Evolutionary conservation across 2,888 invertebrate species (phyloP), one percentile per base, ranked within the genome.

Genomic region (Galerucella nymphaeae): DNA sequence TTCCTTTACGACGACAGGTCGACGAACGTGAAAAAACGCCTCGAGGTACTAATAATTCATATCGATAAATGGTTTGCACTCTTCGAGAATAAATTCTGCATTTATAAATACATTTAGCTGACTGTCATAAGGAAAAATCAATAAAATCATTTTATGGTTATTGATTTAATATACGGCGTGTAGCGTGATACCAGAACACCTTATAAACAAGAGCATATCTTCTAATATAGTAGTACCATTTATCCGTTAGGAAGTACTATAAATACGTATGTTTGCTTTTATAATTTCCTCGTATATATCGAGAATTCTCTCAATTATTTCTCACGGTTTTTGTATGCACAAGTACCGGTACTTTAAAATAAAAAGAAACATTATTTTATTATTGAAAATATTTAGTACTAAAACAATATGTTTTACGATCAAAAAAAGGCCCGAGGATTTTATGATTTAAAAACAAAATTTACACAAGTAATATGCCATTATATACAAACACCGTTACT

Each of bases 1-100:
- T 68, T 68, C 8, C 59, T 68, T 18, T 41, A 48, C 48, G 48
- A n/a, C 48, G n/a, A 4, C 38, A 50, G 72, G 75, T 73, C 72
- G 68, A 71, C 73, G 73, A 70, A 75, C 73, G 71, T 6, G n/a
- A 48, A 73, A 73, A 71, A 71, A 65, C 58, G 65, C 73, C 50
- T 71, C 67, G 23, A 61, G 70, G 48, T 20, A 71, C 18, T 41
- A 65, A 70, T 75, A 64, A 66, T 68, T 75, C 62, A 72, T 70
- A 68, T 72, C 70, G 65, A 75, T 70, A 75, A 75, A 70, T 69
- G 69, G 69, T 50, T 45, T 68, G 58, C 64, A 67, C 50, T 59
- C 57, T 48, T 48, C 13, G 48, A 30, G 65, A 59, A 62, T 62
- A 55, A 69, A 69, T 69, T 30, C 55, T 64, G 2, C 13, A n/a